Evolutionary conservation across 2,888 invertebrate species (phyloP), one percentile per base, ranked within the genome.

Genomic region (Teleogryllus oceanicus): DNA sequence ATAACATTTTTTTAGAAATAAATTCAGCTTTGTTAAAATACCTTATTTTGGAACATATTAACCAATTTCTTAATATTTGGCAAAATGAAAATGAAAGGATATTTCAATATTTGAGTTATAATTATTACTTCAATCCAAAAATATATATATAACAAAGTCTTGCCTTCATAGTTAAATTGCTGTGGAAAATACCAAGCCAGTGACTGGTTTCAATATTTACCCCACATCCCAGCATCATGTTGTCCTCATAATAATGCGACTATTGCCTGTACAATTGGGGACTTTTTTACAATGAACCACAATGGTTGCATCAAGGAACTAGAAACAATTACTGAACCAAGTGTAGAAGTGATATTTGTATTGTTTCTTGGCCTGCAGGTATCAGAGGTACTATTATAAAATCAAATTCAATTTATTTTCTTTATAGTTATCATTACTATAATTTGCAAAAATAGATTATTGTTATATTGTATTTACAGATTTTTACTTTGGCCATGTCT

Each of bases 131-230:
- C 13, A 18, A n/a, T 18, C 11, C 13, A 62, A 62, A 62, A 11
- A 12, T 62, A 18, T 18, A 18, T 11, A 2, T 62, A 62, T 62
- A 62, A 24, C 0, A 1, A 13, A 13, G 13, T 74, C n/a, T 49
- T 78, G 50, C 74, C 79, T 76, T 81, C 81, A 49, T 80, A 87
- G 87, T 82, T 87, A 78, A 80, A 84, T 77, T 87, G 87, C 80
- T 87, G 87, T 80, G 87, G 87, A 5, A 83, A 85, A 37, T 84
- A 85, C 8, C 79, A 80, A 18, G 75, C 83, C 2, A 76, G 78
- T 5, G 87, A 87, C 81, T 87, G 87, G 86, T 79, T 78, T 21
- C 62, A 78, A 74, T 77, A 80, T 2, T 13, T 49, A 49, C 82
- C 80, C 18, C 80, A 78, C 16, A 79, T 86, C 12, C 86, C 86